Conservation (phyloP, 2,113 vertebrate species). For the Eidolon helvum region DNA sequence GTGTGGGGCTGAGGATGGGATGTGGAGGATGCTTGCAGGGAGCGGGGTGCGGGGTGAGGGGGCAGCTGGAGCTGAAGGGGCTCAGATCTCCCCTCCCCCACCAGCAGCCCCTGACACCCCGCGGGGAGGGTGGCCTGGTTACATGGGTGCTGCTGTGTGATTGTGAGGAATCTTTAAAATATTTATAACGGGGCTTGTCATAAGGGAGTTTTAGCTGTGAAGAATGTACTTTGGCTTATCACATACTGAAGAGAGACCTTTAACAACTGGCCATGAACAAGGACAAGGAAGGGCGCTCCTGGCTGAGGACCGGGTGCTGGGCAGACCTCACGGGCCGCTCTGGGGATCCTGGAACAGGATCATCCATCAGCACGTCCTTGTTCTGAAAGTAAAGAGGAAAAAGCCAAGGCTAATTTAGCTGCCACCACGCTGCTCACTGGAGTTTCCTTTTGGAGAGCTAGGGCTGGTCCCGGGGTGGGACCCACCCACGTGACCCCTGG, state of each 20-base stretch:
- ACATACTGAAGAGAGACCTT: not conserved
- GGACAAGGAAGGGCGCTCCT: fast-evolving
- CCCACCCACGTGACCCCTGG: fast-evolving
- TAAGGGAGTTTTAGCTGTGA: not conserved
- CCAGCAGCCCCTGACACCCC: not conserved
- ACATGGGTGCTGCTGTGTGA: fast-evolving
- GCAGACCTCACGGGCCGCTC: fast-evolving
- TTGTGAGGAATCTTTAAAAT: not conserved
- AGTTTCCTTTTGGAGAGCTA: not conserved
- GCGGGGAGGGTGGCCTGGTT: not conserved
- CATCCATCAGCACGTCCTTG: not conserved
- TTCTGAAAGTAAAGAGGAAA: not conserved
- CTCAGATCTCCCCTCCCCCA: not conserved
- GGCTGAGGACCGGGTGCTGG: not conserved
- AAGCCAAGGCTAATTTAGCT: fast-evolving
- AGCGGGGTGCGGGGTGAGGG: too few species aligned
- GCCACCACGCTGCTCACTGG: fast-evolving
- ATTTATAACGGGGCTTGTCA: not conserved
- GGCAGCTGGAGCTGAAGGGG: not conserved
- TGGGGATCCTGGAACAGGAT: conserved; percentile 36
- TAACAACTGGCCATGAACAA: not conserved
- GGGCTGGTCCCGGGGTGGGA: not conserved
- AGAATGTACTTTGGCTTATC: not conserved
- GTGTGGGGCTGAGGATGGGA: not conserved
- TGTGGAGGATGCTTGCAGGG: not conserved